Base-by-base conservation (phyloP, 2,113 vertebrate species). In the Heterotilapia buettikoferi region DNA sequence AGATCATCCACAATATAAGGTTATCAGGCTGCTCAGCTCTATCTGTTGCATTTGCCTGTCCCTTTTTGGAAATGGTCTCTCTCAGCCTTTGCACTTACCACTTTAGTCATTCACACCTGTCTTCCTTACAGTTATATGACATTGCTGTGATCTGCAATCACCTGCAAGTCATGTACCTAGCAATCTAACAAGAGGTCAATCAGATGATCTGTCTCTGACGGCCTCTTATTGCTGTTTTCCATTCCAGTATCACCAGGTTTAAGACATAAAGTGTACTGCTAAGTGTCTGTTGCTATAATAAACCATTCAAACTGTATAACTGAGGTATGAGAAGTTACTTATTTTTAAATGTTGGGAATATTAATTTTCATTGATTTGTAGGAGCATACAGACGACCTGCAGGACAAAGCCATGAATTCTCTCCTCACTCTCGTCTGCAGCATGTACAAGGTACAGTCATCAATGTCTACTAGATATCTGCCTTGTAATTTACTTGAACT, bases 371-470 rank as follows among this genome's bases (percentile, higher is more conserved):
- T 76, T 40, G 2, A 7, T 68, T 81, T 88, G 2, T 91, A 95
- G 97, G 89, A 92, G 13, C 97, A 97, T 92, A 95, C 94, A 3
- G 96, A 96, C 0, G 89, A 95, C 0, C 90, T 97, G 21, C 93
- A 98, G 94, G 0, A 50, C 0, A 91, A 96, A 82, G 97, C 97
- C 0, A 38, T 92, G 88, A 2, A 0, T 0, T 96, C 97, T 1
- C 96, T 98, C 36, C 94, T 97, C 85, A 78, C 6, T 9, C 93
- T 98, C 26, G 92, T 98, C 73, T 98, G 98, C 84, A 91, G 13
- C 43, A 84, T 96, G 85, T 98, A 97, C 82, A 95, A 97, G 97
- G 98, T 98, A 90, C 21, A 14, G 6, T 79, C 0, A 4, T 16
- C 7, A 31, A 47, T 4, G 40, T 78, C 8, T 36, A 43, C 12